Base-by-base conservation (phyloP, 64 coral and sea anemone species). In the Hydrozoanthus tunicans region DNA sequence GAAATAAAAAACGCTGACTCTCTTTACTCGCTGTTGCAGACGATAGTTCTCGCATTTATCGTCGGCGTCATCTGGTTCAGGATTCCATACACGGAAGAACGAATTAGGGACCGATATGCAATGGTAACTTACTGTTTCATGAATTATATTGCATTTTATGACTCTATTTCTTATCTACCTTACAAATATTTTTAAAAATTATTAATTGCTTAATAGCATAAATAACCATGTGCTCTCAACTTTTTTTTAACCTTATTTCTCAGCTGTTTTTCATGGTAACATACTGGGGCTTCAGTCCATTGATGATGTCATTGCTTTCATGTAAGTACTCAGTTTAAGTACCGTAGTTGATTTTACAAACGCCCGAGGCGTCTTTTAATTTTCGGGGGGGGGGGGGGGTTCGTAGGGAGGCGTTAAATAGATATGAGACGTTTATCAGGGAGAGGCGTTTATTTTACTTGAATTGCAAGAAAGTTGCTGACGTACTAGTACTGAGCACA, bases 211-310 rank as follows among this genome's bases (percentile, higher is more conserved):
- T 51, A 51, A 51, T 13, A 9, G 14, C 72, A 5, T 43, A 6
- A 81, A 12, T 62, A 12, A 25, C 14, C 3, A 9, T 62, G 12
- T 62, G 71, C 52, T 10, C 9, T 74, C 23, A 27, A 43, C 4
- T 62, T 51, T 65, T 14, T 52, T 27, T 25, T 65, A 12, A 59
- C 52, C 12, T 88, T 59, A 14, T 73, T 10, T 74, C 60, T 51
- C 69, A 88, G 84, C 56, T 88, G 24, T 88, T 88, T 73, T 88
- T 88, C 69, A 88, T 88, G 67, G 84, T 73, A 5, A 88, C 84
- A 10, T 88, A 88, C 55, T 88, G 84, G 84, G 84, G 84, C 56
- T 88, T 88, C 68, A 74, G 25, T 88, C 84, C 84, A 23, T 61
- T 88, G 52, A 73, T 88, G 68, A 51, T 58, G 68, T 88, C 84